phyloP scores from a whole-genome alignment of 2,797 vertebrate genomes.

The Crypturellus tataupa region DNA sequence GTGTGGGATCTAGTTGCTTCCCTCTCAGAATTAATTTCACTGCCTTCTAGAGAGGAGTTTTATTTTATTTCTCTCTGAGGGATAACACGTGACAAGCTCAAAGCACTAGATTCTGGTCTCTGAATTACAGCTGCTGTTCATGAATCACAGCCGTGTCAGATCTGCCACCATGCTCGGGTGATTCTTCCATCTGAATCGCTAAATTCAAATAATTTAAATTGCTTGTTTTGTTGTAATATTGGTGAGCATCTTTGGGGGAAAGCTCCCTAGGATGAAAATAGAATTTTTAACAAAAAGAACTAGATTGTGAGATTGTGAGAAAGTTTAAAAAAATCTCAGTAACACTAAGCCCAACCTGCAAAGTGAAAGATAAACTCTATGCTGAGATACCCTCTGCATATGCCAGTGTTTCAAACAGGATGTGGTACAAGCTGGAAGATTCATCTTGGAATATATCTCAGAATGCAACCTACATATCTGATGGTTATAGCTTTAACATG shows the following conservation, averaged over 20 bases:
- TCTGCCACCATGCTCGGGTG: neutral
- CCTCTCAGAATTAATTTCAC: slow-evolving; percentile 12
- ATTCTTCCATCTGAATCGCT: neutral
- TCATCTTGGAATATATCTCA: neutral
- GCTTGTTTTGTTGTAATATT: neutral
- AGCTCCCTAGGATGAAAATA: neutral
- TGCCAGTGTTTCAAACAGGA: neutral
- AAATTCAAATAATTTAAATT: neutral
- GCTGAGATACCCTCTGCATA: neutral
- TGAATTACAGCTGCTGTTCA: slow-evolving; percentile 13
- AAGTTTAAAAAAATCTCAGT: neutral
- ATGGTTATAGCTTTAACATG: neutral
- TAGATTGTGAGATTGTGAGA: neutral
- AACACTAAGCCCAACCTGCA: neutral
- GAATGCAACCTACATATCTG: neutral
- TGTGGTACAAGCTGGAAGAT: neutral
- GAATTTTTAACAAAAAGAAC: neutral
- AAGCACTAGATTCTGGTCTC: slow-evolving; percentile 1
- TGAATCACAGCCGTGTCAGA: neutral
- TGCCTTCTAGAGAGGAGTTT: neutral
- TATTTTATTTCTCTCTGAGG: slow-evolving; percentile 7
- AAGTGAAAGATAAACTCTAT: neutral
- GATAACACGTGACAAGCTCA: neutral
- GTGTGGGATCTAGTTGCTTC: neutral
- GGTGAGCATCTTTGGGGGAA: neutral